Evolutionary conservation across 2,888 invertebrate genomes (phyloP).

Genomic region (Microchrysa polita): DNA sequence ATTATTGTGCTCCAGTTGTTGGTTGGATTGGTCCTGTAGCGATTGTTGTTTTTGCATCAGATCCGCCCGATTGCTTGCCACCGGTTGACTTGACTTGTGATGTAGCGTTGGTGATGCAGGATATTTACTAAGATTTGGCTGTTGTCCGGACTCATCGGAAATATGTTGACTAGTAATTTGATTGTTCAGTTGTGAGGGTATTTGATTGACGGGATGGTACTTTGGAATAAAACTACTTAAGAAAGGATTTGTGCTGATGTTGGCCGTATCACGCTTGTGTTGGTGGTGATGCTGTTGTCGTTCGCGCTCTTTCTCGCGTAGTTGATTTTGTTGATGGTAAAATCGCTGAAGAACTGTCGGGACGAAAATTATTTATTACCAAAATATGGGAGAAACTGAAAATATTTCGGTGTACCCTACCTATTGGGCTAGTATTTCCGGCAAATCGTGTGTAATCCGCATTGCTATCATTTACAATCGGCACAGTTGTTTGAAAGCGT

Average conservation of each 20-base stretch:
- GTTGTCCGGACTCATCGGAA: constrained; percentile 29
- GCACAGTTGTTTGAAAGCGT: constrained; percentile 55
- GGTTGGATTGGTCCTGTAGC: constrained; percentile 53
- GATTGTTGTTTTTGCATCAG: no score
- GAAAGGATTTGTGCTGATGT: constrained; percentile 60
- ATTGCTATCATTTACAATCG: constrained; percentile 54
- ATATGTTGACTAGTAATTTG: constrained; percentile 43
- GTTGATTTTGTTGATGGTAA: constrained; percentile 80
- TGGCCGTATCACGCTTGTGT: constrained; percentile 44
- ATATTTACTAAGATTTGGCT: not conserved
- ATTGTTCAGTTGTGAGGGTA: constrained; percentile 48
- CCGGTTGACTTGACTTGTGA: constrained; percentile 30
- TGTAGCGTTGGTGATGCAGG: constrained; percentile 36
- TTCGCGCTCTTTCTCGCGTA: constrained; percentile 67
- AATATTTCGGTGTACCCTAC: constrained; percentile 52
- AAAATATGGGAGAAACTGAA: no score
- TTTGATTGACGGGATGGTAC: constrained; percentile 50
- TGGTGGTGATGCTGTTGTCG: constrained; percentile 57
- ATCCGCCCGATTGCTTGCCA: constrained; percentile 50
- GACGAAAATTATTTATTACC: no score
- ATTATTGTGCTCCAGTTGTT: constrained; percentile 54
- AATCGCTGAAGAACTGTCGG: constrained; percentile 76
- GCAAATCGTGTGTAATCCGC: constrained; percentile 60
- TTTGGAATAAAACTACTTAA: constrained; percentile 59
- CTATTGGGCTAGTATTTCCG: constrained; percentile 80